phyloP scores from a whole-genome alignment of 2,888 invertebrate species.

The Agrenia bidenticulata region DNA sequence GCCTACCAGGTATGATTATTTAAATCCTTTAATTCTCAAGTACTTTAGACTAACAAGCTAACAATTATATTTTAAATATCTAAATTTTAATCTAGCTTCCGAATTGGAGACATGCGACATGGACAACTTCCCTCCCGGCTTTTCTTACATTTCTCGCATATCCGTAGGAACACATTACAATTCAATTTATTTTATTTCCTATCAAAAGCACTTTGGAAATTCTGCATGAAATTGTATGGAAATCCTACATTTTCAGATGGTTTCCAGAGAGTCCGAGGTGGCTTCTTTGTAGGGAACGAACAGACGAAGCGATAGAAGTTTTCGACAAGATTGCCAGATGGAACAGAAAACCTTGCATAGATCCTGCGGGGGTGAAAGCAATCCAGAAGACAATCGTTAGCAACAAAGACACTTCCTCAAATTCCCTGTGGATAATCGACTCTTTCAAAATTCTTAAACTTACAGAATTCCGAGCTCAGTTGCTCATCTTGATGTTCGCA shows the following conservation, averaged over 20 bases:
- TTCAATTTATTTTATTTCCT: too few species aligned
- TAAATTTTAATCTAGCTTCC: too few species aligned
- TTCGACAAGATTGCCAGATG: conserved; percentile 49
- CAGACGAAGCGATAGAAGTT: conserved; percentile 42
- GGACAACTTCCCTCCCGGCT: conserved; percentile 33
- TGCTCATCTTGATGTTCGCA: conserved; percentile 36
- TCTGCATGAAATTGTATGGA: conserved; percentile 28
- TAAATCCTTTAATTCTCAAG: too few species aligned
- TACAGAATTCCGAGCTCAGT: conserved; percentile 29
- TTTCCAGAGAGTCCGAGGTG: conserved; percentile 49
- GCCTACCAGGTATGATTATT: too few species aligned
- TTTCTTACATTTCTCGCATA: conserved; percentile 38
- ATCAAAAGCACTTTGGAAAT: neutral
- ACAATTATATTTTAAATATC: too few species aligned
- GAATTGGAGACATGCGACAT: conserved; percentile 40
- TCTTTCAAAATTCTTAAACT: conserved; percentile 27
- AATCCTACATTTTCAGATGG: conserved; percentile 27
- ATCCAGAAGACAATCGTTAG: conserved; percentile 26
- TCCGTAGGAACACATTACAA: conserved; percentile 32
- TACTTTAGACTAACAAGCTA: too few species aligned
- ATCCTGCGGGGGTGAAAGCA: conserved; percentile 30
- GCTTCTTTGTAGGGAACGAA: conserved; percentile 42
- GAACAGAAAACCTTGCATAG: conserved; percentile 36
- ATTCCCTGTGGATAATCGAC: conserved; percentile 4
- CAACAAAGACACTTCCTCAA: neutral